phyloP scores from a whole-genome alignment of 2,797 vertebrate species.

The Malurus leucopterus region DNA sequence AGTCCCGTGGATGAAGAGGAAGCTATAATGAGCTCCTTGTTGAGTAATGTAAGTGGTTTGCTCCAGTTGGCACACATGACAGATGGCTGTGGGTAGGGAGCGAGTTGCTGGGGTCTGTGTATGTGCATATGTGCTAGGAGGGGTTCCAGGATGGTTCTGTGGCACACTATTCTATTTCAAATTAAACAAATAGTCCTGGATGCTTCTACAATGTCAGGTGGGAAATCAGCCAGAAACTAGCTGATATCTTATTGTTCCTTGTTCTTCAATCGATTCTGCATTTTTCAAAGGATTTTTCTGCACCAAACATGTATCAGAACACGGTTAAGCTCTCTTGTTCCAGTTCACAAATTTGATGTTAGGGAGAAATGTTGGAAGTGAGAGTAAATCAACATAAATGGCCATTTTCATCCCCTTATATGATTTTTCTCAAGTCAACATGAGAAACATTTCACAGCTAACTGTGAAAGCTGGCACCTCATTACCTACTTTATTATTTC shows the following conservation, averaged over 20 bases:
- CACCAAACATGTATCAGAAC: not conserved
- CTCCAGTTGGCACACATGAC: slow-evolving; percentile 37
- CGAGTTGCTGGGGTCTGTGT: slow-evolving; percentile 25
- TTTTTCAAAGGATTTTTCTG: slow-evolving; percentile 31
- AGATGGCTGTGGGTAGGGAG: slow-evolving; percentile 55
- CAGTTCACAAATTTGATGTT: slow-evolving; percentile 15
- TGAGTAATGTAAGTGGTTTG: slow-evolving; percentile 31
- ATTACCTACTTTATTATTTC: slow-evolving; percentile 47
- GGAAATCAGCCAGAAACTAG: slow-evolving; percentile 48
- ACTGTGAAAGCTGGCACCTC: slow-evolving; percentile 39
- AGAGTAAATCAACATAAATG: slow-evolving; percentile 34
- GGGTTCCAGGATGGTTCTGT: slow-evolving; percentile 21
- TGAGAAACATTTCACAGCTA: slow-evolving; percentile 35
- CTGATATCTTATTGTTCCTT: slow-evolving; percentile 32
- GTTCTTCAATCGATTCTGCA: slow-evolving; percentile 21
- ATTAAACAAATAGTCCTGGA: slow-evolving; percentile 35
- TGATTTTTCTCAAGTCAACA: not conserved
- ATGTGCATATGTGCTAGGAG: slow-evolving; percentile 44
- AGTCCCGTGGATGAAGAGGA: not conserved
- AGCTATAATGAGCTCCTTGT: slow-evolving; percentile 34
- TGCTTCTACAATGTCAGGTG: slow-evolving; percentile 40
- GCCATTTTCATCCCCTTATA: slow-evolving; percentile 23
- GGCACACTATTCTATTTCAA: slow-evolving; percentile 19
- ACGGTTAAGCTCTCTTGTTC: not conserved
- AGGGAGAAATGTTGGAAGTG: not conserved